Base-by-base conservation (phyloP, 1,140 invertebrate genomes). In the Caenorhabditis latens region DNA sequence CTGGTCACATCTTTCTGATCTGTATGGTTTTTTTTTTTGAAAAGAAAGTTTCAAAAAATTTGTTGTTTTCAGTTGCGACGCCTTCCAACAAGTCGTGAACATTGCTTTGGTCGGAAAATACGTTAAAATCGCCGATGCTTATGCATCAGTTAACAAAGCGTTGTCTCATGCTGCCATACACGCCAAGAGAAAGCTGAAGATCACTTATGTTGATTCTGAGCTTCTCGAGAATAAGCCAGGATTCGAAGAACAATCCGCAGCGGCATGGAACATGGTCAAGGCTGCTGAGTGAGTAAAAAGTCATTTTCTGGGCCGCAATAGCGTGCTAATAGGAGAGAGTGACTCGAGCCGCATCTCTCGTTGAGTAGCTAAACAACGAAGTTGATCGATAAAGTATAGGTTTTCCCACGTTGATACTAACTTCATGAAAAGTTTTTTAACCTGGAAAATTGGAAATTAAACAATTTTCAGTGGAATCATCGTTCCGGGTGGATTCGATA, bases 31-130 rank as follows among this genome's bases (percentile, higher is more conserved):
- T 89, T 19, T 32, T 32, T 32, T 89, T 19, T n/a, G 7, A 48
- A 21, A 61, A 24, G 5, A 32, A 14, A 42, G 4, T 57, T 83
- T 53, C 32, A 9, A 16, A 21, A 43, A 88, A 2, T 32, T 1
- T 14, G 11, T 57, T 85, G 3, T 83, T 85, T 93, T 65, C 88
- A 94, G 95, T 13, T 95, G 95, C n/a, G 96, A 97, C 88, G 95
- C 95, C 89, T 92, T 96, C 3, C 94, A 95, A 16, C 95, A 96
- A 90, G 95, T 95, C 91, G 96, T 99, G 0, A 96, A 95, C 58
- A 99, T 99, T 87, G 96, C 96, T 24, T 94, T 99, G 19, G 98
- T 99, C n/a, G 98, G 98, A 11, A 99, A 99, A 94, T 99, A 99
- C 91, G 98, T 97, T 0, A 96, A 96, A 92, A 93, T 99, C 19